phyloP scores from a whole-genome alignment of 2,888 invertebrate genomes.

The Escarpia spicata region DNA sequence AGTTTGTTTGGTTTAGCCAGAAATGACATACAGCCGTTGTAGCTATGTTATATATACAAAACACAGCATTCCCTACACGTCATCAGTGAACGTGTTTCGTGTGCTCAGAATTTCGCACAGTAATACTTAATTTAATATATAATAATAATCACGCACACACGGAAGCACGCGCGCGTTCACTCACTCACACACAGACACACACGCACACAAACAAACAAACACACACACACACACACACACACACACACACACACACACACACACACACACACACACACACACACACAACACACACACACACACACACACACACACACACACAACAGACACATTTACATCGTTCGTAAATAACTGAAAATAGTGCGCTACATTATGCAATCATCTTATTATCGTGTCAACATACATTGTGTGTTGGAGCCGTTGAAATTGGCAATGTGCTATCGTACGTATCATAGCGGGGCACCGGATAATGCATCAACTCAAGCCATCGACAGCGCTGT shows the following conservation, averaged over 20 bases:
- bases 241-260: too few species aligned
- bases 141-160: too few species aligned
- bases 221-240: too few species aligned
- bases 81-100: background rate
- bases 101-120: background rate
- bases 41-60: background rate
- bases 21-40: too few species aligned
- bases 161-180: too few species aligned
- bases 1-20: too few species aligned
- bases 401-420: background rate
- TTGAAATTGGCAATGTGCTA: background rate
- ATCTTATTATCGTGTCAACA: constrained; percentile 1
- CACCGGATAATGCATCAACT: background rate
- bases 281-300: background rate
- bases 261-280: too few species aligned
- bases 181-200: too few species aligned
- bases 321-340: background rate
- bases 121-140: background rate
- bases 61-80: background rate
- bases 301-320: background rate
- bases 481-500: background rate
- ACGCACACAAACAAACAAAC: too few species aligned
- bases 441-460: background rate
- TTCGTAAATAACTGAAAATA: background rate
- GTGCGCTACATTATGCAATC: background rate